phyloP scores from a whole-genome alignment of 2,888 invertebrate species.

The Drosophila parthenogenetica region DNA sequence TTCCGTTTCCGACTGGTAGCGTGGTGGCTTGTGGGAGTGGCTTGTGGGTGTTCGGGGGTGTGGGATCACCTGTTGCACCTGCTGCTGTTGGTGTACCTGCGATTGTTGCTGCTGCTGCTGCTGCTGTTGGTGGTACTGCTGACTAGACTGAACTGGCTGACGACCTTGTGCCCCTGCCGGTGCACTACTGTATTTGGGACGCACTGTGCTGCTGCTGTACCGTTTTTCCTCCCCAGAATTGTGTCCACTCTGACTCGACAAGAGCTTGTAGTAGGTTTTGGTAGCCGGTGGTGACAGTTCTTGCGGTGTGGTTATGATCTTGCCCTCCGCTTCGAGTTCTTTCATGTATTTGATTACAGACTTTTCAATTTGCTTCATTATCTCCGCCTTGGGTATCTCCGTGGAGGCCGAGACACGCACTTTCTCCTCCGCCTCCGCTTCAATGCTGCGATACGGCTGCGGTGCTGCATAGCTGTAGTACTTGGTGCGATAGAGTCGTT shows the following conservation, averaged over 20 bases:
- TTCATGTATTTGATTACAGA: slow-evolving; percentile 85
- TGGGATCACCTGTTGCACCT: neutral
- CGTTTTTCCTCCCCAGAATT: slow-evolving; percentile 70
- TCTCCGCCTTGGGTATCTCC: slow-evolving; percentile 83
- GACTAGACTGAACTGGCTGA: slow-evolving; percentile 16
- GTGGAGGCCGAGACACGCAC: slow-evolving; percentile 80
- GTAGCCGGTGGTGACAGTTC: slow-evolving; percentile 69
- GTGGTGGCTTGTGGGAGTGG: slow-evolving; percentile 31
- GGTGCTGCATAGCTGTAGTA: slow-evolving; percentile 57
- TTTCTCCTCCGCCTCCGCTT: slow-evolving; percentile 74
- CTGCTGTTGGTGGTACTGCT: slow-evolving; percentile 39
- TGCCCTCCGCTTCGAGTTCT: slow-evolving; percentile 83
- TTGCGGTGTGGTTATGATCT: slow-evolving; percentile 77
- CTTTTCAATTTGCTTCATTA: slow-evolving; percentile 84
- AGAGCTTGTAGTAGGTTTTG: slow-evolving; percentile 80
- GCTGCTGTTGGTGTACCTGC: slow-evolving; percentile 28
- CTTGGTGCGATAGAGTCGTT: slow-evolving; percentile 79
- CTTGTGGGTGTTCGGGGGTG: too few species aligned
- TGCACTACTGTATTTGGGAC: slow-evolving; percentile 73
- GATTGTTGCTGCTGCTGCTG: slow-evolving; percentile 37
- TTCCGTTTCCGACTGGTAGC: slow-evolving; percentile 76
- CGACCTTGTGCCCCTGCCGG: slow-evolving; percentile 31
- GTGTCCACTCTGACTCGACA: slow-evolving; percentile 35
- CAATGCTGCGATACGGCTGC: slow-evolving; percentile 52
- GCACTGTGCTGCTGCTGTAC: slow-evolving; percentile 78